Evolutionary conservation across 64 coral and sea anemone species (phyloP).

Genomic region (Trachythela sp.): DNA sequence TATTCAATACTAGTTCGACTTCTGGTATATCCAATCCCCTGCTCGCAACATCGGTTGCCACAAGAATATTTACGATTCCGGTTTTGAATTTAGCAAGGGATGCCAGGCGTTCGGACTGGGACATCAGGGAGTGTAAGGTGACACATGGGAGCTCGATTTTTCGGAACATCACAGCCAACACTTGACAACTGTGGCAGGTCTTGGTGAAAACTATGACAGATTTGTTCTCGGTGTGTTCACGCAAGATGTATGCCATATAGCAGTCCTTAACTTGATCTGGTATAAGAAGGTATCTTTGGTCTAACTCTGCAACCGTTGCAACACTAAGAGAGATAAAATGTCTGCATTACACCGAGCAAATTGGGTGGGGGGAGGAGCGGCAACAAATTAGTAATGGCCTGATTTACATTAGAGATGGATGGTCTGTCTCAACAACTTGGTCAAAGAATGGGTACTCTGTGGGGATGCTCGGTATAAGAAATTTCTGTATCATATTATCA

Average conservation of each 20-base stretch:
- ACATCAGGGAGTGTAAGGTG: conserved; percentile 78
- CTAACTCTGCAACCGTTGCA: conserved; percentile 73
- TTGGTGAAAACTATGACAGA: conserved; percentile 88
- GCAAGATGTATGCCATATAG: conserved; percentile 69
- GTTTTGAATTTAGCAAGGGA: conserved; percentile 88
- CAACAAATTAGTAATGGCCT: too few species aligned
- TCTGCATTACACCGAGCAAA: neutral
- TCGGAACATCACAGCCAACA: conserved; percentile 70
- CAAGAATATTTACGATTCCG: conserved; percentile 79
- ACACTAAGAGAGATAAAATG: conserved; percentile 50
- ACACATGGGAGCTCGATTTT: conserved; percentile 81
- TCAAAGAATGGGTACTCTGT: too few species aligned
- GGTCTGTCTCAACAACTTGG: too few species aligned
- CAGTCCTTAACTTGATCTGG: conserved; percentile 78
- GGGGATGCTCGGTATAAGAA: too few species aligned
- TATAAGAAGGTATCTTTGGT: conserved; percentile 71
- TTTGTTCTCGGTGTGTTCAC: conserved; percentile 66
- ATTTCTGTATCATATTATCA: too few species aligned
- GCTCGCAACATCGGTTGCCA: conserved; percentile 94
- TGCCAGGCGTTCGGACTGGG: conserved; percentile 70
- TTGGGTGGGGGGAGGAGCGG: too few species aligned
- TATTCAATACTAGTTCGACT: conserved; percentile 91
- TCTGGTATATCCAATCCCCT: conserved; percentile 87
- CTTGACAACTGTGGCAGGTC: conserved; percentile 88
- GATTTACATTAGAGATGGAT: too few species aligned